Percentiles rank a stretch among this genome's conserved stretches.
Evolutionary conservation across 2,797 vertebrate genomes (phyloP).

Genomic region (Aphelocoma californica): DNA sequence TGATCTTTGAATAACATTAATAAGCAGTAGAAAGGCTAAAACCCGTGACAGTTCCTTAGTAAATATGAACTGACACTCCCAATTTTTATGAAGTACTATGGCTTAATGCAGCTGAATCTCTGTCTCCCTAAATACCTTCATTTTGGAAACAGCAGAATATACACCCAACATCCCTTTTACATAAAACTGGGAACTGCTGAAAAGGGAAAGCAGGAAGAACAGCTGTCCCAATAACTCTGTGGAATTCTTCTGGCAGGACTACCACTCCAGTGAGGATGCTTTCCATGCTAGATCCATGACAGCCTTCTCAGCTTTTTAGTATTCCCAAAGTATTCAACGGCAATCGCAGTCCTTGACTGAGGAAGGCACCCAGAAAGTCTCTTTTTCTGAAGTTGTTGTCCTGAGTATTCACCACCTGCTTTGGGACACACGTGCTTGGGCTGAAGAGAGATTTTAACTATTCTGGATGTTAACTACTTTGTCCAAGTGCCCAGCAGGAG

Average conservation of each 20-base stretch:
- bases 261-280: not conserved
- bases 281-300: not conserved
- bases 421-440: not conserved
- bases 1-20: not conserved
- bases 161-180: not conserved
- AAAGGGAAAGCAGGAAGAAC: not conserved
- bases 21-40: slow-evolving; percentile 7
- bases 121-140: not conserved
- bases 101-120: not conserved
- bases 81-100: not conserved
- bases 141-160: not conserved
- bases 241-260: not conserved
- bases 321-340: not conserved
- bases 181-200: not conserved
- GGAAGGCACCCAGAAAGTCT: not conserved
- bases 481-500: not conserved
- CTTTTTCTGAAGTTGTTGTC: not conserved
- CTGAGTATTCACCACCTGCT: not conserved
- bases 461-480: not conserved
- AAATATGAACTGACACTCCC: not conserved
- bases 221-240: not conserved
- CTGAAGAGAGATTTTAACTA: not conserved
- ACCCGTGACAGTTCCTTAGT: not conserved
- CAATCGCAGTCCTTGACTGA: not conserved
- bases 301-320: not conserved